Conservation (phyloP, 2,113 vertebrate species). For the Typhlomys cinereus region DNA sequence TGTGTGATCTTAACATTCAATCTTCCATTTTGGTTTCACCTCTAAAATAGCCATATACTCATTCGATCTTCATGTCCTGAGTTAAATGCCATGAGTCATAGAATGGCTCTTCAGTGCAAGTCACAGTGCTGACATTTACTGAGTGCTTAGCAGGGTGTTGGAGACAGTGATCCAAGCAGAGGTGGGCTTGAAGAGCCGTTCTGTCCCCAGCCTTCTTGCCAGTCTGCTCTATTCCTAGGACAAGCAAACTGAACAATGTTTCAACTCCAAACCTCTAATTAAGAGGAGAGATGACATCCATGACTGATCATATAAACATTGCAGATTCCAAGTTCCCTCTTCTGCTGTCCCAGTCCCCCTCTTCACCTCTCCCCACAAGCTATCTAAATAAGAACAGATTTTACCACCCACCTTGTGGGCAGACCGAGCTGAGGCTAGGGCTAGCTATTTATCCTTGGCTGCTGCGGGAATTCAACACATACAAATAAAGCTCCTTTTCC, state of each 20-base stretch:
- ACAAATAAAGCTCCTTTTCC: conserved; percentile 75
- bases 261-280: conserved; percentile 52
- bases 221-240: background rate
- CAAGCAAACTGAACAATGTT: conserved; percentile 5
- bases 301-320: conserved; percentile 70
- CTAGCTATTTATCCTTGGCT: conserved; percentile 68
- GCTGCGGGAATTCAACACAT: conserved; percentile 69
- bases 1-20: background rate
- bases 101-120: background rate
- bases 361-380: conserved; percentile 50
- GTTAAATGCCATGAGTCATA: background rate
- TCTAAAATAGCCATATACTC: background rate
- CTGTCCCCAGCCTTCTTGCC: background rate
- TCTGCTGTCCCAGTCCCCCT: conserved; percentile 36
- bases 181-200: background rate
- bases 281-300: conserved; percentile 67
- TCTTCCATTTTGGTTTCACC: background rate
- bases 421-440: conserved; percentile 54
- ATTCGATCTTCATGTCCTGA: background rate
- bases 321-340: conserved; percentile 64
- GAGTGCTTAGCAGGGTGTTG: background rate
- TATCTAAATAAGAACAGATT: conserved; percentile 73
- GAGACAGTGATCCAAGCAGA: background rate
- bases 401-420: conserved; percentile 75
- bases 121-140: background rate